Conservation (phyloP, 53 echinoderm and acorn worm species). For the Glandiceps talaboti region DNA sequence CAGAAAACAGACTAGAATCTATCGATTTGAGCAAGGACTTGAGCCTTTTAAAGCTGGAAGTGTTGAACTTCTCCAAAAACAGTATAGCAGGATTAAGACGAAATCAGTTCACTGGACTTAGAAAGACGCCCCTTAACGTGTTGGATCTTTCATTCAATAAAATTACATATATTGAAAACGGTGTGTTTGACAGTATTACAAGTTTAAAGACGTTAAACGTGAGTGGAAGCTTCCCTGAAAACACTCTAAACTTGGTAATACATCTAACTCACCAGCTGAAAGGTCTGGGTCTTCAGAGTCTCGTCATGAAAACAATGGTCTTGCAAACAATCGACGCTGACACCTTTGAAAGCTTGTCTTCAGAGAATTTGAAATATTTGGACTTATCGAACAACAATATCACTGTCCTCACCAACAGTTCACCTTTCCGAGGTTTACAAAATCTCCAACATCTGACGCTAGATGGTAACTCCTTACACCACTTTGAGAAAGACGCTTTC, state of each 20-base stretch:
- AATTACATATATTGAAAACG: conserved; percentile 25
- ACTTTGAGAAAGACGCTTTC: conserved; percentile 27
- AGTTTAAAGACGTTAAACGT: conserved; percentile 32
- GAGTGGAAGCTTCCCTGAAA: conserved; percentile 11
- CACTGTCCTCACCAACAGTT: conserved; percentile 15
- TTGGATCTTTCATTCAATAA: conserved; percentile 51
- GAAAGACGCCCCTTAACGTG: conserved; percentile 13
- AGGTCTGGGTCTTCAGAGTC: conserved; percentile 22
- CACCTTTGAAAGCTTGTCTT: conserved; percentile 34
- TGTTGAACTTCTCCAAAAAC: conserved; percentile 40
- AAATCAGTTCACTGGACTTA: conserved; percentile 37
- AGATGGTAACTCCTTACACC: conserved; percentile 31
- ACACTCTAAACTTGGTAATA: conserved; percentile 20
- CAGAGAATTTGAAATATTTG: conserved; percentile 30
- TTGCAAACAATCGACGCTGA: conserved; percentile 17
- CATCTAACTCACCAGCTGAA: conserved; percentile 14
- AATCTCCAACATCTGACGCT: conserved; percentile 26
- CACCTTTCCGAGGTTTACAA: conserved; percentile 24
- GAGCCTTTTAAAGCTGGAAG: conserved; percentile 26
- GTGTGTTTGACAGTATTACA: conserved; percentile 21
- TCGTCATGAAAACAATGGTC: conserved; percentile 25
- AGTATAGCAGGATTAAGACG: conserved; percentile 17
- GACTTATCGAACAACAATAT: conserved; percentile 66
- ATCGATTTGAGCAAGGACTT: conserved; percentile 25
- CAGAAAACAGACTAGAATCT: conserved; percentile 25